phyloP scores from a whole-genome alignment of 2,113 vertebrate genomes.

The human (Homo sapiens) region DNA sequence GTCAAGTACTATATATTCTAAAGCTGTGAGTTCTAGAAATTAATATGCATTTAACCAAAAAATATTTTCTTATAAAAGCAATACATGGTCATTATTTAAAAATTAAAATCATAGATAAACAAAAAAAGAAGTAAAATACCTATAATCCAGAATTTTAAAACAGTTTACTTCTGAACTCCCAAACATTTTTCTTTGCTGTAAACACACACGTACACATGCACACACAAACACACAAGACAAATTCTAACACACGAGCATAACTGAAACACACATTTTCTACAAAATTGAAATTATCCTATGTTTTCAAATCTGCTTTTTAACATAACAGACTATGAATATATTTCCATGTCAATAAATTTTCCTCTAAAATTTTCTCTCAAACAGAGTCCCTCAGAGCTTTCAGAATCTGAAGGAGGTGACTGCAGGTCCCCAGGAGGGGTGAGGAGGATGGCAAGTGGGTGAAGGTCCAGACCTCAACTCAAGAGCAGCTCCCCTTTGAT shows the following conservation, averaged over 20 bases:
- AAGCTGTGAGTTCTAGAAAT: not conserved
- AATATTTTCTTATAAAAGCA: slow-evolving; percentile 25
- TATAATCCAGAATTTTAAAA: not conserved
- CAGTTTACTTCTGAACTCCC: not conserved
- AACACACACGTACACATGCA: not conserved
- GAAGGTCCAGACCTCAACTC: not conserved
- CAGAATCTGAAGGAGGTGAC: not conserved
- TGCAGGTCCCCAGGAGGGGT: not conserved
- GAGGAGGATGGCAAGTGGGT: not conserved
- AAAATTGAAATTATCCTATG: not conserved
- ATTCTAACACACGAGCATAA: not conserved
- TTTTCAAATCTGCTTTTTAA: not conserved
- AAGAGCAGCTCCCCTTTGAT: not conserved
- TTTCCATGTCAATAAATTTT: not conserved
- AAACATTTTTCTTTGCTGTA: slow-evolving; percentile 27
- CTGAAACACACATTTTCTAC: not conserved
- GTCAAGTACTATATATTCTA: not conserved
- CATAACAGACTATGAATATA: not conserved
- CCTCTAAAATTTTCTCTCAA: not conserved
- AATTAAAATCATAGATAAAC: not conserved
- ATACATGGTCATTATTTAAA: not conserved
- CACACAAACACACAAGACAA: not conserved
- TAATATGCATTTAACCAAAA: not conserved
- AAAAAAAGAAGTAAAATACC: not conserved
- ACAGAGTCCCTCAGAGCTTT: not conserved